phyloP scores from a whole-genome alignment of 2,797 vertebrate genomes.

The Urosaurus nigricauda region DNA sequence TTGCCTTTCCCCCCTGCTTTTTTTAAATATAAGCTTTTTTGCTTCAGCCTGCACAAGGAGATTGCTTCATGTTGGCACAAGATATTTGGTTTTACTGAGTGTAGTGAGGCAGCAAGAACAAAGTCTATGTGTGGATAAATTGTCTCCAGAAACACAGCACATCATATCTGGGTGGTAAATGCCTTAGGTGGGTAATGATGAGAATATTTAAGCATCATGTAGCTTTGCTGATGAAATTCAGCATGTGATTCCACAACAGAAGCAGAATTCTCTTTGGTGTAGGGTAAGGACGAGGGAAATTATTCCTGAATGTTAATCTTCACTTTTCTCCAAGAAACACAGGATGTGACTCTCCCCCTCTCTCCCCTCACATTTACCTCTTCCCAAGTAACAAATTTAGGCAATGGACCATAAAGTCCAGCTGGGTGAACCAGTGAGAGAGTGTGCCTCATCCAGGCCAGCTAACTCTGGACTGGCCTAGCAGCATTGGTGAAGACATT shows the following conservation, averaged over 20 bases:
- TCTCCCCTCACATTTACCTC: neutral
- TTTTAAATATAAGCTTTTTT: neutral
- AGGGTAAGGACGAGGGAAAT: neutral
- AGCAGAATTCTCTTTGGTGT: neutral
- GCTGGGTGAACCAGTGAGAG: too few relatives aligned
- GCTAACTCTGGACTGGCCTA: too few relatives aligned
- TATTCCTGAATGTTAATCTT: neutral
- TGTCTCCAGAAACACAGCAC: neutral
- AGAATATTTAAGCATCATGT: neutral
- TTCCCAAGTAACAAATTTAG: too few relatives aligned
- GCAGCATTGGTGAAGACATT: too few relatives aligned
- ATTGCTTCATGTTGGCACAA: slow-evolving; percentile 3
- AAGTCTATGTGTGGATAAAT: neutral
- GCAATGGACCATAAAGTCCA: too few relatives aligned
- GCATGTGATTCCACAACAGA: neutral
- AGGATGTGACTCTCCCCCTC: neutral
- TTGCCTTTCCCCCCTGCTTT: neutral
- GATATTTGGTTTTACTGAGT: slow-evolving; percentile 2
- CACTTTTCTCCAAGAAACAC: neutral
- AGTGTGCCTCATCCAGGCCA: too few relatives aligned
- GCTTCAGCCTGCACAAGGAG: neutral
- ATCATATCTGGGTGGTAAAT: neutral
- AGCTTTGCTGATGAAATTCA: neutral
- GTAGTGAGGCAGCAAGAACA: neutral
- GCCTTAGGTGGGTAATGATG: neutral